These are phyloP conservation scores for Gymnogyps californianus DNA, from an alignment of 2,113 vertebrate genomes.

Conservation along the genomic window DNA sequence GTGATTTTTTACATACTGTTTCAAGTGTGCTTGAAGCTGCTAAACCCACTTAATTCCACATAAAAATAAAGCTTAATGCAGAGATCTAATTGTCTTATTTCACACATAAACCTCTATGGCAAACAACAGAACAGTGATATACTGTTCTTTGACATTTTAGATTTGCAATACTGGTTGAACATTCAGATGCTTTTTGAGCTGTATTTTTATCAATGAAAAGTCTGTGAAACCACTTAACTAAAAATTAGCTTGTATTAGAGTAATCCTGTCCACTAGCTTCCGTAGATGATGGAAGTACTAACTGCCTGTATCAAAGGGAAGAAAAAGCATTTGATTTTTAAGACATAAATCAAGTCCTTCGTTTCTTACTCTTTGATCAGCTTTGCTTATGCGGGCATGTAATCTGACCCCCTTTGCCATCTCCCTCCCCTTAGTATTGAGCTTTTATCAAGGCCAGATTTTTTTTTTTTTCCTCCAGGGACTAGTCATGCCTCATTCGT, in stretches of 20 bases:
- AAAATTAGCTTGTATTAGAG: conserved; percentile 32
- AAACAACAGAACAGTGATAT: conserved; percentile 17
- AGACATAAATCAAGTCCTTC: not conserved
- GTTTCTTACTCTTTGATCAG: not conserved
- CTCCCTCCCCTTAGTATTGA: not conserved
- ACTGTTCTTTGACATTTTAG: conserved; percentile 36
- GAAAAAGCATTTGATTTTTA: conserved; percentile 6
- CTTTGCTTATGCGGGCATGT: not conserved
- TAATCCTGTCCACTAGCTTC: conserved; percentile 17
- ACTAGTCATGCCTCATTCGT: not conserved
- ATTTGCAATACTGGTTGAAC: conserved; percentile 1
- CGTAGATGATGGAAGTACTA: not conserved
- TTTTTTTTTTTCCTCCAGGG: not conserved
- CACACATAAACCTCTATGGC: not conserved
- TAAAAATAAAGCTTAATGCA: not conserved
- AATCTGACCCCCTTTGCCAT: not conserved
- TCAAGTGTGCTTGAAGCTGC: not conserved
- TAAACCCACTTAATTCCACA: not conserved
- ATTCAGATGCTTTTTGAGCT: conserved; percentile 36
- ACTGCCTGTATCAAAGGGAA: conserved; percentile 20
- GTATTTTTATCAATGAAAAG: conserved; percentile 22
- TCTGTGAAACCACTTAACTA: conserved; percentile 30
- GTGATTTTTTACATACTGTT: not conserved
- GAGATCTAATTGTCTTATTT: conserved; percentile 19
- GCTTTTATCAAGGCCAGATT: conserved; percentile 14